A percentile compares a stretch with the other conserved stretches of the same genome.
Conservation (phyloP, 2,888 invertebrate species). For the Dynastes tityus region DNA sequence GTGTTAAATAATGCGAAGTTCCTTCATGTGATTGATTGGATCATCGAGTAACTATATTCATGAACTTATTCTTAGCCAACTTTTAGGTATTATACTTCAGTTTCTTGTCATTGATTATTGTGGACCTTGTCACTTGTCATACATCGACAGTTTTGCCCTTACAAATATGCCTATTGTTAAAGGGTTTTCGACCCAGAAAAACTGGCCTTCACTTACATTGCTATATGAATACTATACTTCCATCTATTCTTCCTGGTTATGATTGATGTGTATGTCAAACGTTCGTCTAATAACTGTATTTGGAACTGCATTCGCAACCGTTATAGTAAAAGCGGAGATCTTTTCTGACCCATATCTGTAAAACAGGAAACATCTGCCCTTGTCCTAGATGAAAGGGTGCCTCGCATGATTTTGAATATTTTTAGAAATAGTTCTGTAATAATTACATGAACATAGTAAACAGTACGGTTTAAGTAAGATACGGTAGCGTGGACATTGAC, state of each 20-base stretch:
- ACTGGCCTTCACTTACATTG: constrained; percentile 61
- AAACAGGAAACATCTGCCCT: constrained; percentile 57
- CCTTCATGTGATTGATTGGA: constrained; percentile 17
- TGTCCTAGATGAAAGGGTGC: constrained; percentile 30
- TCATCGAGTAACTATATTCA: constrained; percentile 15
- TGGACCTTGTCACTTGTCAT: constrained; percentile 68
- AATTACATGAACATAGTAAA: constrained; percentile 30
- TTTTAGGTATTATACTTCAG: constrained; percentile 10
- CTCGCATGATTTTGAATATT: constrained; percentile 9
- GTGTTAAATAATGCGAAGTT: no score
- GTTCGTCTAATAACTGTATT: constrained; percentile 54
- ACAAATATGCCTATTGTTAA: constrained; percentile 68
- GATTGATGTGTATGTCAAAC: constrained; percentile 69
- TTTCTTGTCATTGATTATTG: constrained; percentile 42
- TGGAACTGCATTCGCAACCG: constrained; percentile 18
- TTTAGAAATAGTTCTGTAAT: constrained; percentile 24
- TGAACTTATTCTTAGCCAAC: constrained; percentile 22
- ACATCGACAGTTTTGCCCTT: constrained; percentile 57
- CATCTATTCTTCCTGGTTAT: constrained; percentile 58
- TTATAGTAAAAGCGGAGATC: constrained; percentile 21
- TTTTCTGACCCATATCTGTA: constrained; percentile 55
- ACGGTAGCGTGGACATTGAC: constrained; percentile 6
- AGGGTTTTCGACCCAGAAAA: constrained; percentile 63
- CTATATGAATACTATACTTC: not conserved
- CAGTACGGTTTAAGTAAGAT: constrained; percentile 13